These are phyloP conservation scores for Andinoacara biseriatus DNA, from an alignment of 2,113 vertebrate genomes.

Conservation along the genomic window DNA sequence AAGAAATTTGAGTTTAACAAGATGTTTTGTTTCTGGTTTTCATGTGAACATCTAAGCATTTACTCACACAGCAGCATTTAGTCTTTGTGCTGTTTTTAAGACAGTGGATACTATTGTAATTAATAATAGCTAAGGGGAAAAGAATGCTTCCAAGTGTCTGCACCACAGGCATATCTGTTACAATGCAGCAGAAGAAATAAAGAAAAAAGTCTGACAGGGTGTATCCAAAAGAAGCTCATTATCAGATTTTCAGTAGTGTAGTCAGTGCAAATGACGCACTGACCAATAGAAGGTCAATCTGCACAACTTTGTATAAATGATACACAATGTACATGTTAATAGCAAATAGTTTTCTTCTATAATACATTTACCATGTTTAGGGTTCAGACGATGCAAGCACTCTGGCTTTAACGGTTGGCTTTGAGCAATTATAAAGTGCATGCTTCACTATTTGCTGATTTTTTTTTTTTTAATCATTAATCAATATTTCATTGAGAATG, in stretches of 20 bases:
- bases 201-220: too few relatives aligned
- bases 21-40: slow-evolving; percentile 33
- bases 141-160: background rate
- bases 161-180: background rate
- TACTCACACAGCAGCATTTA: too few relatives aligned
- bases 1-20: slow-evolving; percentile 23
- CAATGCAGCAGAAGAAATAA: background rate
- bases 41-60: background rate
- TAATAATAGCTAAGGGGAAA: background rate
- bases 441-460: background rate
- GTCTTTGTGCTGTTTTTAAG: background rate
- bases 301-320: background rate
- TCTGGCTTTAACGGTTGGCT: background rate
- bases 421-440: background rate
- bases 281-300: background rate
- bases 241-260: too few relatives aligned
- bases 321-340: background rate
- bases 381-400: background rate
- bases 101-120: background rate
- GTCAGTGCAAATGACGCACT: too few relatives aligned
- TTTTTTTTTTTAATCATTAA: background rate
- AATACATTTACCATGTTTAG: background rate
- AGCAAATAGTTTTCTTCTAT: background rate
- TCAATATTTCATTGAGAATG: slow-evolving; percentile 11
- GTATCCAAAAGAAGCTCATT: too few relatives aligned